Conservation (phyloP, 2,797 vertebrate species). For the Peromyscus eremicus region DNA sequence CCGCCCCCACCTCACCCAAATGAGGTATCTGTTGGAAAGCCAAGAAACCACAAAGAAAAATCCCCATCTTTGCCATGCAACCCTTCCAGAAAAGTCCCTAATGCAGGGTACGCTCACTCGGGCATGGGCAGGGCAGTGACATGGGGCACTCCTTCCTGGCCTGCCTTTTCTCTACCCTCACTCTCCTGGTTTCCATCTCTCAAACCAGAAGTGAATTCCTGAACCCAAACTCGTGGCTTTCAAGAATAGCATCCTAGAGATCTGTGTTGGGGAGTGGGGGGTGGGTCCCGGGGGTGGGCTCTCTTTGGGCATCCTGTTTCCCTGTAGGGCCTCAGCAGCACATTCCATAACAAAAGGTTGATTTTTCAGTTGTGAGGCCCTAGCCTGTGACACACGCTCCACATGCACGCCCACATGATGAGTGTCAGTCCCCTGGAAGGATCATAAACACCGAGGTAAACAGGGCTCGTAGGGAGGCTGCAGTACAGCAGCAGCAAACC, state of each 20-base stretch:
- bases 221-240: not conserved
- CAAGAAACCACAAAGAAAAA: constrained; percentile 56
- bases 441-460: not conserved
- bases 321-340: not conserved
- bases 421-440: not conserved
- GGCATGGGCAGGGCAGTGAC: not conserved
- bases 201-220: not conserved
- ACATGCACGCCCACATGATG: not conserved
- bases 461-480: not conserved
- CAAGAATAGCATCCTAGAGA: not conserved
- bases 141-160: not conserved
- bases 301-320: not conserved
- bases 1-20: not conserved
- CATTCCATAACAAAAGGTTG: not conserved
- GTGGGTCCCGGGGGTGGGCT: no score
- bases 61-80: not conserved
- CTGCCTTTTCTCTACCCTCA: not conserved
- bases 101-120: not conserved
- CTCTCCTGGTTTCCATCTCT: not conserved
- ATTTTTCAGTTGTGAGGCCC: not conserved
- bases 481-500: no score
- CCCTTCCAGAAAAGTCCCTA: constrained; percentile 45
- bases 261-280: not conserved
- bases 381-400: not conserved
- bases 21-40: not conserved